Percentiles rank a stretch among this genome's conserved stretches.
These are phyloP conservation scores for Aselliscus stoliczkanus DNA, from an alignment of 2,797 vertebrate genomes.

Conservation along the genomic window DNA sequence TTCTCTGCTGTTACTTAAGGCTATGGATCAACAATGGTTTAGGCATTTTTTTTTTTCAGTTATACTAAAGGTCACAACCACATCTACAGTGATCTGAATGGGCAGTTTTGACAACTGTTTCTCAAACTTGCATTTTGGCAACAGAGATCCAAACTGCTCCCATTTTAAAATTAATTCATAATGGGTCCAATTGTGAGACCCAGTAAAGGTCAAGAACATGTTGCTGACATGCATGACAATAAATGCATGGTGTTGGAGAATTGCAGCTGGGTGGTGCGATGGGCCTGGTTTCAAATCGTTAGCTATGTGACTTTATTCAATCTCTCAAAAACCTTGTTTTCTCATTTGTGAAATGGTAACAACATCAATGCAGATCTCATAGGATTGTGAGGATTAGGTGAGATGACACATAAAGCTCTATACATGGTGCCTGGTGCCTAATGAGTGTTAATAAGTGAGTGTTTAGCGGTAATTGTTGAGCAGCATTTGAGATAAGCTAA, in stretches of 20 bases:
- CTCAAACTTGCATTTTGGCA: not conserved
- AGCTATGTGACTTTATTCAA: not conserved
- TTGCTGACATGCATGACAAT: not conserved
- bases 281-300: not conserved
- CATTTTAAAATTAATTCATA: not conserved
- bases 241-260: not conserved
- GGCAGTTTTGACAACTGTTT: not conserved
- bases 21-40: not conserved
- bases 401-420: not conserved
- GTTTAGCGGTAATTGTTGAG: not conserved
- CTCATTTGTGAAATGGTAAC: not conserved
- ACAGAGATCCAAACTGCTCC: not conserved
- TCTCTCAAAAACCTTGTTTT: not conserved
- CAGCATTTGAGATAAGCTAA: not conserved
- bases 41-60: not conserved
- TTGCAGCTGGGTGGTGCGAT: fast-evolving
- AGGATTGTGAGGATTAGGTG: not conserved
- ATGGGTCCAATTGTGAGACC: not conserved
- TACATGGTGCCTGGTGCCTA: fast-evolving
- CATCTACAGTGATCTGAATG: not conserved
- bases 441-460: not conserved
- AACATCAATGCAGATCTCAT: not conserved
- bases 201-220: not conserved
- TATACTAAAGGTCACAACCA: not conserved
- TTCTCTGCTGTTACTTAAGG: not conserved